Conservation (phyloP, 2,797 vertebrate genomes). For the Schizothorax lantsangensis region DNA sequence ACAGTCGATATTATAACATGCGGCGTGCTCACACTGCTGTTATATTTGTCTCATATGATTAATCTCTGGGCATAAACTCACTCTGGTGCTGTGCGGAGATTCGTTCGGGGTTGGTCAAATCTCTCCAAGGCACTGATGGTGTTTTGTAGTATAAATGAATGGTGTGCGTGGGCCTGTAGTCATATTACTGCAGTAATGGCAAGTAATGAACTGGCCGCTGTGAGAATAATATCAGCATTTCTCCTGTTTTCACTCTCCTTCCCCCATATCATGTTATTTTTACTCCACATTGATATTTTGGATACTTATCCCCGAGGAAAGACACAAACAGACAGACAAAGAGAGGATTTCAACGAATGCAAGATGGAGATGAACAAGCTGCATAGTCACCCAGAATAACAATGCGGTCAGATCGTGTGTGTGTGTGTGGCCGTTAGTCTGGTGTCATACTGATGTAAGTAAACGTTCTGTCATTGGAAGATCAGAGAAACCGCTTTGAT, state of each 20-base stretch:
- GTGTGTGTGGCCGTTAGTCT: background rate
- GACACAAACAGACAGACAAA: background rate
- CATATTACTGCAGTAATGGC: constrained; percentile 9
- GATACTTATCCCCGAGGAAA: background rate
- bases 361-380: background rate
- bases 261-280: background rate
- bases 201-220: constrained; percentile 2
- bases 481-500: constrained; percentile 3
- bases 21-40: background rate
- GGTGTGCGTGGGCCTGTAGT: constrained; percentile 7
- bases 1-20: background rate
- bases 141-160: constrained; percentile 21
- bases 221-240: background rate
- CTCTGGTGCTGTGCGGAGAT: background rate
- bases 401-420: background rate
- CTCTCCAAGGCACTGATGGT: constrained; percentile 6
- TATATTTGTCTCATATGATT: constrained; percentile 26
- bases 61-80: constrained; percentile 6
- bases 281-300: background rate
- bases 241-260: background rate
- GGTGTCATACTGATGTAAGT: constrained; percentile 4
- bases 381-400: background rate
- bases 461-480: background rate
- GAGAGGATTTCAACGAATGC: background rate
- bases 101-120: background rate